Conservation (phyloP, 2,888 invertebrate species). For the Nematopogon swammerdamellus region DNA sequence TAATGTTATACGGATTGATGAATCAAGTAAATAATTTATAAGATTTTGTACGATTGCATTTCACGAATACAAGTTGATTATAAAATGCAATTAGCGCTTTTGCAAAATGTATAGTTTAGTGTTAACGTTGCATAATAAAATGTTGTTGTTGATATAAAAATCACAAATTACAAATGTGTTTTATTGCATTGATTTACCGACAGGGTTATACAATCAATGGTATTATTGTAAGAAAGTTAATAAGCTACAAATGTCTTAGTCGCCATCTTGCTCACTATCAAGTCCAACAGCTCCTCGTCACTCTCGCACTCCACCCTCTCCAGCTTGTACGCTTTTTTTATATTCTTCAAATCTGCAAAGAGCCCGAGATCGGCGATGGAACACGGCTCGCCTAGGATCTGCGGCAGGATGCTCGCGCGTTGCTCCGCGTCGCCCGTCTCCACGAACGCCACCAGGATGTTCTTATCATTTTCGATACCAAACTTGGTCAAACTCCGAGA, state of each 20-base stretch:
- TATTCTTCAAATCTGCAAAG: constrained; percentile 40
- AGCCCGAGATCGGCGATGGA: constrained; percentile 41
- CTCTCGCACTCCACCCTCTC: constrained; percentile 39
- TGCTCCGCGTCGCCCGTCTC: constrained; percentile 17
- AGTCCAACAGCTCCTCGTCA: constrained; percentile 45
- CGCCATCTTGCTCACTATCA: constrained; percentile 64
- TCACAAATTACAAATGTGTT: background rate
- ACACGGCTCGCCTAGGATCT: constrained; percentile 53
- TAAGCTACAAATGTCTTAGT: constrained; percentile 58
- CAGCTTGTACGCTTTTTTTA: constrained; percentile 62
- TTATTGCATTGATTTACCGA: background rate
- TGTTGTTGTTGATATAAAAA: constrained; percentile 52
- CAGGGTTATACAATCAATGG: no score
- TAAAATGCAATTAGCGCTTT: constrained; percentile 23
- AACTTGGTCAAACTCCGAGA: constrained; percentile 64
- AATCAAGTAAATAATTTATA: background rate
- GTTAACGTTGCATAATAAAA: constrained; percentile 49
- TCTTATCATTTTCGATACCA: constrained; percentile 46
- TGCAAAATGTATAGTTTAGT: constrained; percentile 40
- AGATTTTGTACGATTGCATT: no score
- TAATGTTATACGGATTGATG: background rate
- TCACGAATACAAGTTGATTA: background rate
- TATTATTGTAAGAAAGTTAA: no score
- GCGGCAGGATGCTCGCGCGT: constrained; percentile 29
- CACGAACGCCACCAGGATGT: constrained; percentile 32